Base-by-base conservation (phyloP, 2,113 vertebrate species). In the Pteruthius melanotis region DNA sequence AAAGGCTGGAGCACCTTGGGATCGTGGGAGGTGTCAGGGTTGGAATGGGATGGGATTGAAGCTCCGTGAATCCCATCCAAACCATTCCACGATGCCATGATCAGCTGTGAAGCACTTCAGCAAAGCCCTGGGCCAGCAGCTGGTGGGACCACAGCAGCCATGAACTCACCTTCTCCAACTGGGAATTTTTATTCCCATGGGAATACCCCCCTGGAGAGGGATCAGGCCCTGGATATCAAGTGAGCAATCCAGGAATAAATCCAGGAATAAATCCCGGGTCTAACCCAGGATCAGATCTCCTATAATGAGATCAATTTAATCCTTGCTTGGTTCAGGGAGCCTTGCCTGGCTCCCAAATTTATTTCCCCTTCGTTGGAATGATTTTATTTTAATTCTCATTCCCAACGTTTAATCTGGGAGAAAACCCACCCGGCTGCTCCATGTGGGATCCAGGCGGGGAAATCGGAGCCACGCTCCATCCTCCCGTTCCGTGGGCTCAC, bases 21-120 rank as follows among this genome's bases (percentile, higher is more conserved):
- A 18, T 11, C 0, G 1, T 3, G 28, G 35, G 6, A 28, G 9
- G 7, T n/a, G 18, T 20, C 0, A 0, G 15, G 9, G 1, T 3
- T 45, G 77, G 40, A 16, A 11, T n/a, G 23, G 64, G 44, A 18
- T 68, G 42, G 30, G 11, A 33, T 23, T 42, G 15, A 11, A 50
- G 9, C 9, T 50, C 35, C 23, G 5, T 30, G 22, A 7, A n/a
- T 63, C 59, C 18, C 16, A 11, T 10, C 56, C 22, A 9, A 15
- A 33, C 3, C 47, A 61, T 50, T 30, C 66, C 27, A 6, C 1
- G 3, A 66, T 39, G 28, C 68, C 66, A 12, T 2, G 22, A 27
- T 8, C 11, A 2, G 0, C 13, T 71, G 52, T 31, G n/a, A 31
- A 37, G 47, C 33, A 4, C 26, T 54, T 68, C 13, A 52, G 24